These are phyloP conservation scores for Anser brachyrhynchus DNA, from an alignment of 2,113 vertebrate genomes.

Conservation along the genomic window DNA sequence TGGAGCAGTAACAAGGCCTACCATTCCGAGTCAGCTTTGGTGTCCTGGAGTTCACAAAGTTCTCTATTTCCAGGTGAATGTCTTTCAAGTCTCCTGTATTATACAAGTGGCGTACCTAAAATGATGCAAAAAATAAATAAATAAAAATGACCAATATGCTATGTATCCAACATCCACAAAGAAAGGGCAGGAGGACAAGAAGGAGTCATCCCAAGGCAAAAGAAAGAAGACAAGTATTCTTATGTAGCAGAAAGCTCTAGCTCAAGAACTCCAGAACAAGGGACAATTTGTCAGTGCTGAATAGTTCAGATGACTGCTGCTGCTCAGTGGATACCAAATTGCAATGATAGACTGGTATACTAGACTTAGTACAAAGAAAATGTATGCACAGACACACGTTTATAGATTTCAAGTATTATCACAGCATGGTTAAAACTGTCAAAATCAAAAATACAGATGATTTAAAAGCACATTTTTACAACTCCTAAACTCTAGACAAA, in stretches of 20 bases:
- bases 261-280: neutral
- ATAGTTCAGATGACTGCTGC: neutral
- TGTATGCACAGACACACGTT: rapidly evolving
- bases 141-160: neutral
- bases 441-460: neutral
- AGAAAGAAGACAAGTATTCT: neutral
- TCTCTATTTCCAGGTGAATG: constrained; percentile 89
- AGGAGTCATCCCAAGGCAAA: neutral
- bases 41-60: constrained; percentile 87
- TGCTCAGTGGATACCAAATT: neutral
- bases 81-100: constrained; percentile 90
- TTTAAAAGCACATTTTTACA: neutral
- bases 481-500: neutral
- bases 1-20: constrained; percentile 60
- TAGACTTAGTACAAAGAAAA: neutral
- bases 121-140: neutral
- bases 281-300: neutral
- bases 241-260: neutral
- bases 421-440: neutral
- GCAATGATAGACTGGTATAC: neutral
- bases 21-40: constrained; percentile 91
- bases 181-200: neutral
- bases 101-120: constrained; percentile 90
- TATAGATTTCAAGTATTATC: neutral
- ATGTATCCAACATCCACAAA: neutral